Evolutionary conservation across 2,113 vertebrate species (phyloP).

Genomic region (Nycticorax nycticorax): DNA sequence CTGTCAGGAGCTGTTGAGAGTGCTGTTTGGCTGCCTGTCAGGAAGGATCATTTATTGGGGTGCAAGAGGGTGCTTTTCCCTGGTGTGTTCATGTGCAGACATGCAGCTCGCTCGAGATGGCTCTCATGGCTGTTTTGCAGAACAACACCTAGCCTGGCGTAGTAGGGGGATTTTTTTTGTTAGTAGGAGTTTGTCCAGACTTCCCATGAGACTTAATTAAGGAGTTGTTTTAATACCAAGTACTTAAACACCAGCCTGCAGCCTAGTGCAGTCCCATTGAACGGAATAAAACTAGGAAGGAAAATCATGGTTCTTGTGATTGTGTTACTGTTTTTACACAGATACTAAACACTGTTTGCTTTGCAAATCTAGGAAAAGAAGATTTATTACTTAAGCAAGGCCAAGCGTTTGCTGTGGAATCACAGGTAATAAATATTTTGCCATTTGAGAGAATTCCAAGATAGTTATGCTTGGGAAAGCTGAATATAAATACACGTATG

Average conservation of each 20-base stretch:
- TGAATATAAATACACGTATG: not conserved
- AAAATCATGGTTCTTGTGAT: not conserved
- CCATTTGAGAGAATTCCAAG: not conserved
- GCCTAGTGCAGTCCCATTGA: not conserved
- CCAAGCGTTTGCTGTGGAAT: constrained; percentile 77
- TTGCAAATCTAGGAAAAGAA: constrained; percentile 86
- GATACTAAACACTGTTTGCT: constrained; percentile 16
- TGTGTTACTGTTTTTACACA: not conserved
- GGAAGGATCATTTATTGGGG: not conserved
- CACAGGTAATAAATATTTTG: constrained; percentile 79
- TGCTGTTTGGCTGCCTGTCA: not conserved
- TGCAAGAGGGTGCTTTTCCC: not conserved
- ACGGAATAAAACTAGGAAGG: not conserved
- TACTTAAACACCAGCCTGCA: not conserved
- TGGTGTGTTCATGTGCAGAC: not conserved
- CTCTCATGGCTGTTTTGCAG: not conserved
- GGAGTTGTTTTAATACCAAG: not conserved
- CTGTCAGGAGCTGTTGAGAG: not conserved
- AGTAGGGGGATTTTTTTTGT: no score
- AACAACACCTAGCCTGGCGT: not conserved
- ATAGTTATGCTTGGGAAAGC: not conserved
- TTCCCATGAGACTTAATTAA: not conserved
- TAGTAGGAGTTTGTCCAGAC: not conserved
- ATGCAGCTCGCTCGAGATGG: not conserved
- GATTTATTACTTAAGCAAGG: constrained; percentile 84